Evolutionary conservation across 2,888 invertebrate genomes (phyloP), one percentile per base, ranked within the genome.

Genomic region (Himalopsyche tibetana): DNA sequence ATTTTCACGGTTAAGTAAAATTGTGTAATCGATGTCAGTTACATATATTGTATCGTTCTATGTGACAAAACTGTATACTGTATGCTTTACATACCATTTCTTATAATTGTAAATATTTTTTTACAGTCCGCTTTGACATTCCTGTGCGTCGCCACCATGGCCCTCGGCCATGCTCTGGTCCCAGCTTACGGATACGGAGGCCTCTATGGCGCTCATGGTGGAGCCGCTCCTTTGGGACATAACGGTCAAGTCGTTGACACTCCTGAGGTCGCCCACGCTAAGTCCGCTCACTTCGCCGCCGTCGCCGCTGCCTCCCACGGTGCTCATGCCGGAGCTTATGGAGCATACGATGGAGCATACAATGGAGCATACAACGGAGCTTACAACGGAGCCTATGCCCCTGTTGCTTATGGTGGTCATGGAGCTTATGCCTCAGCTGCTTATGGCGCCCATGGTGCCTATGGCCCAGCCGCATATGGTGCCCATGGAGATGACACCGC

Each of bases 191-290:
- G 80, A 74, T 74, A 74, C 81, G 81, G 42, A 45, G 92, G 63
- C 80, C 83, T 42, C 81, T 81, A 81, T 45, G 55, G 38, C 5
- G 82, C 38, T 9, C 63, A 63, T 15, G 83, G 83, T 69, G 85
- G 83, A 55, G 80, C 63, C 63, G 85, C 85, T 63, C 85, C 85
- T 56, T 56, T 85, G 92, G 91, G 93, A 92, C 90, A 90, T 92
- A 91, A 93, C 90, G 92, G 92, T 83, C 91, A 92, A 89, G 87
- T 87, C 69, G 19, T 85, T 8, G 85, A 94, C 91, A 94, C 94
- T 82, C 94, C 94, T 87, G 95, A 94, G 90, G 95, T 95, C 56
- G 94, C 94, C 88, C 94, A 94, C 88, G 95, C 94, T 56, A 94
- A 94, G 89, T 93, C 94, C 85, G 93, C 93, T 82, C 95, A 95